Conservation (phyloP, 2,888 invertebrate genomes). For the Onchidella celtica region DNA sequence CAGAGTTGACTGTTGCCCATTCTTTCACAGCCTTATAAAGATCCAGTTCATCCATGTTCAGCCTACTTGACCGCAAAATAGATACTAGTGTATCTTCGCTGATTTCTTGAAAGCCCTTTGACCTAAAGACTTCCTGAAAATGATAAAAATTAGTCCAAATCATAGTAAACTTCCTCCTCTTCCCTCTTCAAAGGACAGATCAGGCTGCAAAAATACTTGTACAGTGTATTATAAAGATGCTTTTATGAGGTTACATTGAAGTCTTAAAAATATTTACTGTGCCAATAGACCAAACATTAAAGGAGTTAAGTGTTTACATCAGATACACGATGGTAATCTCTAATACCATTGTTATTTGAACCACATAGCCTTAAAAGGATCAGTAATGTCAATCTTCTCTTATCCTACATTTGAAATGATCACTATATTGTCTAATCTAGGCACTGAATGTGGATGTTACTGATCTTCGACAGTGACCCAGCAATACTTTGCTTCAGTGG, state of each 20-base stretch:
- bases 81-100: slow-evolving; percentile 74
- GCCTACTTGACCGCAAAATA: slow-evolving; percentile 67
- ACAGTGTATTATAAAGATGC: neutral
- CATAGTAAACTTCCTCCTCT: neutral
- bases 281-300: too few relatives aligned
- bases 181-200: neutral
- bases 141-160: slow-evolving; percentile 1
- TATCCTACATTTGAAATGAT: too few relatives aligned
- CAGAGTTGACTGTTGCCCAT: slow-evolving; percentile 77
- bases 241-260: neutral
- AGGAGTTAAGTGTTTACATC: too few relatives aligned
- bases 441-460: too few relatives aligned
- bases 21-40: slow-evolving; percentile 72
- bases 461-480: too few relatives aligned
- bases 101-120: slow-evolving; percentile 76
- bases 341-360: too few relatives aligned
- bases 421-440: too few relatives aligned
- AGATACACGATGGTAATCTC: too few relatives aligned
- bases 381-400: too few relatives aligned
- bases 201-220: neutral
- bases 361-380: too few relatives aligned
- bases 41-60: slow-evolving; percentile 76
- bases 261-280: neutral
- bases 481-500: too few relatives aligned
- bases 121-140: slow-evolving; percentile 74